Evolutionary conservation across 2,888 invertebrate species (phyloP), one percentile per base, ranked within the genome.

Genomic region (Asteroscopus sphinx): DNA sequence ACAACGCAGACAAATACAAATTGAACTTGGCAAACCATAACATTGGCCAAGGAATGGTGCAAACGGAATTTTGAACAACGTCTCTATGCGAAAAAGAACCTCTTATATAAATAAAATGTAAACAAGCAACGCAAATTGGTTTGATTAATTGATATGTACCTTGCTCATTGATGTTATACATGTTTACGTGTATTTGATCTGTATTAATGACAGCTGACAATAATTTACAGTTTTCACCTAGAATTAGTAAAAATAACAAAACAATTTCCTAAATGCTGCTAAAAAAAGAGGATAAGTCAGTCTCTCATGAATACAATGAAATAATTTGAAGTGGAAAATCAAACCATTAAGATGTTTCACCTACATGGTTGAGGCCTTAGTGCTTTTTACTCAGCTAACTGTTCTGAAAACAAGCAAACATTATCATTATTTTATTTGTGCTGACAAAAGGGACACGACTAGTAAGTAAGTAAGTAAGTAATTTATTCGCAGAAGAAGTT

Each of bases 71-170:
- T 90, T 90, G 91, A 92, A 92, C 89, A 91, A 91, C 86, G 88
- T 88, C 68, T 80, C 70, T 83, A 88, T 90, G 92, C 91, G 86
- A 89, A 92, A 92, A 91, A 92, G 92, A 92, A 92, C 92, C 92
- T 91, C 92, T 83, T 74, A 81, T 72, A 71, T 69, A 73, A 68
- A 81, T 69, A 47, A 74, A 76, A 76, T 76, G 68, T 69, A 75
- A 68, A 66, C 75, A 76, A 77, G 80, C 81, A 83, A 87, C 79
- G 76, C 72, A 86, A 81, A 71, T 82, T 76, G 80, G 81, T 82
- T 83, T 77, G 75, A 80, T 83, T 82, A 79, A 81, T 89, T 92
- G 93, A 92, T 93, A 93, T 93, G 92, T 93, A 89, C 87, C 73
- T 83, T 81, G 87, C 87, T 89, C 83, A 77, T 83, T 80, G 77